Evolutionary conservation across 2,797 vertebrate genomes (phyloP), one percentile per base, ranked within the genome.

Genomic region (Ctenosaura bakeri): DNA sequence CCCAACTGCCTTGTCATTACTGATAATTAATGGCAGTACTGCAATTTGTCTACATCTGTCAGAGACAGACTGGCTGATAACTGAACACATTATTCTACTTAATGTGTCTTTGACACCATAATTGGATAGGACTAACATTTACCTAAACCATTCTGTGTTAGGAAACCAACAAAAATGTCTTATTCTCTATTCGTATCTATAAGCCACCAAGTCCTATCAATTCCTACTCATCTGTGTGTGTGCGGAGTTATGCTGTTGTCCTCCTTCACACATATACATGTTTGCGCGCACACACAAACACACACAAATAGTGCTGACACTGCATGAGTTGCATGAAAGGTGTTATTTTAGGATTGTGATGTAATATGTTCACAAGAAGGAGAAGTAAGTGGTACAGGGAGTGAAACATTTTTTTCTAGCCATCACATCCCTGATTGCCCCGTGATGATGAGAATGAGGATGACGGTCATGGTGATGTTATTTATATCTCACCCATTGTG

Each of bases 21-120:
- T 86, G 9, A 66, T 82, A 69, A 91, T 80, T 84, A n/a, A 29
- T 89, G 62, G 80, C 0, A 81, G 64, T 46, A 14, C 83, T 87
- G 35, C 71, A 87, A 74, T 91, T 73, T 73, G 64, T 64, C 6
- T 32, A 82, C 13, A 4, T 66, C 2, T 88, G 71, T 87, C 59
- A 87, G 42, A 9, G 46, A 78, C 88, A 42, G 85, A 93, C 69
- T 66, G 87, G 1, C 29, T 93, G 71, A 91, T 22, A 92, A 90
- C 85, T 83, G 50, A 89, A 13, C 2, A 62, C 83, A 32, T 59
- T 91, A 78, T 83, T 85, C 46, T 71, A n/a, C 76, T 4, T 32
- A 84, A 85, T 90, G 14, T 71, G 4, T 83, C n/a, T 76, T 80
- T 62, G 71, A 84, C 88, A 89, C 42, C 24, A 66, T 76, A 89